A percentile compares a stretch with the other conserved stretches of the same genome.
Conservation (phyloP, 2,888 invertebrate genomes). For the Hemistola chrysoprasaria region DNA sequence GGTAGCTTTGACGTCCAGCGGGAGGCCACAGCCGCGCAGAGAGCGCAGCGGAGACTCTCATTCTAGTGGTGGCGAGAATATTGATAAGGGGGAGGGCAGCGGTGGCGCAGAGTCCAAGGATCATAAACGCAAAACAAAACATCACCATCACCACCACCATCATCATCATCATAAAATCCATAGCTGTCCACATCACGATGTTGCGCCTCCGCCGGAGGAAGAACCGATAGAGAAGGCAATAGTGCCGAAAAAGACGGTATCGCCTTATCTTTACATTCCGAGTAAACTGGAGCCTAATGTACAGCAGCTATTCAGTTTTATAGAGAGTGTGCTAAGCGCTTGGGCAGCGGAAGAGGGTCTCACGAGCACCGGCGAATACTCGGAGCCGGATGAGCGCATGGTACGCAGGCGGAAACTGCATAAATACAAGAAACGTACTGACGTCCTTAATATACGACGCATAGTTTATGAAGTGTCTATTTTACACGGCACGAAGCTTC, state of each 20-base stretch:
- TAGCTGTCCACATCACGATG: conserved; percentile 71
- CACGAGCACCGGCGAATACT: conserved; percentile 87
- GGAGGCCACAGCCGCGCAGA: conserved; percentile 60
- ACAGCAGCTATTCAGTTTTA: conserved; percentile 91
- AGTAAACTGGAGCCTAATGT: conserved; percentile 88
- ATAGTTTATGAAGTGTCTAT: conserved; percentile 88
- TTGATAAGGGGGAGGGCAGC: conserved; percentile 62
- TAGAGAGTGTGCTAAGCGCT: conserved; percentile 89
- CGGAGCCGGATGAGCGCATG: conserved; percentile 87
- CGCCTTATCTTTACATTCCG: conserved; percentile 77
- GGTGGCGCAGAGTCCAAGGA: conserved; percentile 49
- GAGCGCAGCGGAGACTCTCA: conserved; percentile 74
- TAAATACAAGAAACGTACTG: conserved; percentile 84
- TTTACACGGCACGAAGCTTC: conserved; percentile 84
- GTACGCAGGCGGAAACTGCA: conserved; percentile 82
- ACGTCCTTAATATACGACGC: conserved; percentile 85
- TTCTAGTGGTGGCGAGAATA: conserved; percentile 73
- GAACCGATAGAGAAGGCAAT: conserved; percentile 61
- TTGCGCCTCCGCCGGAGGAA: conserved; percentile 60
- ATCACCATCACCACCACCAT: conserved; percentile 68
- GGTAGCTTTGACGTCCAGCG: conserved; percentile 62
- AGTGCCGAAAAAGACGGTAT: conserved; percentile 72
- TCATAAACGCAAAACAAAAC: conserved; percentile 59
- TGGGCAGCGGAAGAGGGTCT: conserved; percentile 89
- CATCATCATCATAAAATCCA: conserved; percentile 73